phyloP scores from a whole-genome alignment of 2,113 vertebrate species.

The Colius striatus region DNA sequence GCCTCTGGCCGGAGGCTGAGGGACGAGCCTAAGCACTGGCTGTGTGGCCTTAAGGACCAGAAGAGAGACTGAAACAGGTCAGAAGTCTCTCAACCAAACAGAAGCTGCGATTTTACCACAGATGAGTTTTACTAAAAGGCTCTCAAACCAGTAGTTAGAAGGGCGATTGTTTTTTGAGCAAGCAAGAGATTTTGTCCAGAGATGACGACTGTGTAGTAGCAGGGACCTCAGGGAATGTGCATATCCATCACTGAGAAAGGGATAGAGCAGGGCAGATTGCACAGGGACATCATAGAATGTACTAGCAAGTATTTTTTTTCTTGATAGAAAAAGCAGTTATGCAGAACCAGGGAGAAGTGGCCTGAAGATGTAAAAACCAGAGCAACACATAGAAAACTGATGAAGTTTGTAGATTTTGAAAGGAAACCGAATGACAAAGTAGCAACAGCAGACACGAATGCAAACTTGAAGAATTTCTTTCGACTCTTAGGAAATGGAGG shows the following conservation, averaged over 20 bases:
- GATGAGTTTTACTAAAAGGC: neutral
- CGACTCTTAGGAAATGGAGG: neutral
- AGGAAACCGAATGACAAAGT: neutral
- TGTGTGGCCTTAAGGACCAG: accelerated
- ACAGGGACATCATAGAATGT: neutral
- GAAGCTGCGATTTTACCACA: neutral
- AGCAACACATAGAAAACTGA: neutral
- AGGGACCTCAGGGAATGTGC: neutral
- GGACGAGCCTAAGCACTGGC: neutral
- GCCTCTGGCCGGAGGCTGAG: accelerated
- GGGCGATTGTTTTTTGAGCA: neutral
- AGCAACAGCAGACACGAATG: neutral
- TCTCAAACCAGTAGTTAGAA: neutral
- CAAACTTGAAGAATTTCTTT: neutral
- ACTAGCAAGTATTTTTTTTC: neutral
- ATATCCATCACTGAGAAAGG: neutral
- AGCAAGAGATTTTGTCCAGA: neutral
- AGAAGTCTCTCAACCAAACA: neutral
- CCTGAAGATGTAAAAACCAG: neutral
- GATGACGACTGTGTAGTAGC: accelerated
- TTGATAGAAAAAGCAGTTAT: neutral
- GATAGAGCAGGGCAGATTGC: neutral
- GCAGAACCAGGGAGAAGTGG: neutral
- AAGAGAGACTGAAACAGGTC: neutral
- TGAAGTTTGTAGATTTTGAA: neutral